These are phyloP conservation scores for Nettapus auritus DNA, from an alignment of 2,113 vertebrate genomes.

Conservation along the genomic window DNA sequence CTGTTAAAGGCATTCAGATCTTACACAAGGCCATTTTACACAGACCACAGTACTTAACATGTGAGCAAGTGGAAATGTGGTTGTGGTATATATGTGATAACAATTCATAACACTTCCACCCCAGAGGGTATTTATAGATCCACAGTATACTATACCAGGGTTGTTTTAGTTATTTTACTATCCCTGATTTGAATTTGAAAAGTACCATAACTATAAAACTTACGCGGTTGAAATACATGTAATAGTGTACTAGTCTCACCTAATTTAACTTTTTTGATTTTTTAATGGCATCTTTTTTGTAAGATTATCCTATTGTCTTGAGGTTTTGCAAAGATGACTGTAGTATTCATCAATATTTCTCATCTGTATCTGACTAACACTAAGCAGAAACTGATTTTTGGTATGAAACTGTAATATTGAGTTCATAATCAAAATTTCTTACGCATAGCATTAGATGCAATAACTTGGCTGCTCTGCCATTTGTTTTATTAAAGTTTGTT, in stretches of 20 bases:
- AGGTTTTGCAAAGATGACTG: not conserved
- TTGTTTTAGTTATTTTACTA: not conserved
- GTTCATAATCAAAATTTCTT: slow-evolving; percentile 12
- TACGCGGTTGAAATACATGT: not conserved
- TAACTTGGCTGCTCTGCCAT: not conserved
- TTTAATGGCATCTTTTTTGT: not conserved
- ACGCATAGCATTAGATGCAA: not conserved
- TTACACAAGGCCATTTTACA: not conserved
- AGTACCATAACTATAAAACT: not conserved
- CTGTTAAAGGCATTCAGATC: not conserved
- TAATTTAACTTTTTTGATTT: not conserved
- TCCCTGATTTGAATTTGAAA: not conserved
- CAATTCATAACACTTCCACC: not conserved
- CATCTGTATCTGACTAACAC: not conserved
- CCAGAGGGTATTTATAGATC: not conserved
- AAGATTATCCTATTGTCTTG: not conserved
- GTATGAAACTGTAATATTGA: not conserved
- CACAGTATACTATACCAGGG: not conserved
- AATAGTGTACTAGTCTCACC: not conserved
- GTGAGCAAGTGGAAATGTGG: not conserved
- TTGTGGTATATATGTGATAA: not conserved
- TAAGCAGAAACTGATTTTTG: not conserved
- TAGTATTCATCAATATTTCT: not conserved
- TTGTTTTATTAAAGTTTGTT: not conserved
- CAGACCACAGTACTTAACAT: not conserved